Evolutionary conservation across 2,797 vertebrate genomes (phyloP).

Genomic region (Hoplostethus atlanticus): DNA sequence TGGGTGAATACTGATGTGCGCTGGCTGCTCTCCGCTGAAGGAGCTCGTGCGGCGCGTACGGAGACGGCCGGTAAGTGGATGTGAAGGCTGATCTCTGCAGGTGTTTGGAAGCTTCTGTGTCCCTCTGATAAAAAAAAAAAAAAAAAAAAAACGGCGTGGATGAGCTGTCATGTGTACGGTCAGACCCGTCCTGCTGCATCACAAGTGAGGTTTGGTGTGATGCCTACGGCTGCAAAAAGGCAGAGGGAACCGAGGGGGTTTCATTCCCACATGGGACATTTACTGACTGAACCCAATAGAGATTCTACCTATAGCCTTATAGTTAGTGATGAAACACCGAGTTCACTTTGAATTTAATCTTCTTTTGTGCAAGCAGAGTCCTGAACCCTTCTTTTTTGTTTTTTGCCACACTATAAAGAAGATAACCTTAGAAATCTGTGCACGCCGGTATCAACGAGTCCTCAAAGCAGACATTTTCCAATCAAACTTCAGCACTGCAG

Average conservation of each 20-base stretch:
- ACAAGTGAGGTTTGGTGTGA: conserved; percentile 13
- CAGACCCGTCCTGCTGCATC: conserved; percentile 30
- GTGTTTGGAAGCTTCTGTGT: conserved; percentile 32
- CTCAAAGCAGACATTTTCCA: conserved; percentile 23
- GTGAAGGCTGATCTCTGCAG: conserved; percentile 58
- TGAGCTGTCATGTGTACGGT: conserved; percentile 47
- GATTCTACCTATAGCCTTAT: no score
- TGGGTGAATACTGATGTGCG: conserved; percentile 67
- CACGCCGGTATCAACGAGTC: not conserved
- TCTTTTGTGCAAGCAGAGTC: no score
- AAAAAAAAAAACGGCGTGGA: conserved; percentile 6
- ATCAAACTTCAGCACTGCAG: conserved; percentile 24
- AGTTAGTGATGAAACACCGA: no score
- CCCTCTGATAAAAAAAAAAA: conserved; percentile 33
- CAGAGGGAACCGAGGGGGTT: not conserved
- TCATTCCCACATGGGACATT: not conserved
- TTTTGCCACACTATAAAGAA: not conserved
- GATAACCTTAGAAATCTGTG: no score
- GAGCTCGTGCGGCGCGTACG: conserved; percentile 31
- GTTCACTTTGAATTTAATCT: no score
- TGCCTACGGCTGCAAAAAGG: not conserved
- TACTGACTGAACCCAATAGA: no score
- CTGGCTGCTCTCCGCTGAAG: conserved; percentile 47
- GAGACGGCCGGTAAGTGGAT: conserved; percentile 28
- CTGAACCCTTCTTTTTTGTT: not conserved